A percentile compares a stretch with the other conserved stretches of the same genome.
These are phyloP conservation scores for Oreochromis aureus DNA, from an alignment of 2,113 vertebrate genomes.

Conservation along the genomic window DNA sequence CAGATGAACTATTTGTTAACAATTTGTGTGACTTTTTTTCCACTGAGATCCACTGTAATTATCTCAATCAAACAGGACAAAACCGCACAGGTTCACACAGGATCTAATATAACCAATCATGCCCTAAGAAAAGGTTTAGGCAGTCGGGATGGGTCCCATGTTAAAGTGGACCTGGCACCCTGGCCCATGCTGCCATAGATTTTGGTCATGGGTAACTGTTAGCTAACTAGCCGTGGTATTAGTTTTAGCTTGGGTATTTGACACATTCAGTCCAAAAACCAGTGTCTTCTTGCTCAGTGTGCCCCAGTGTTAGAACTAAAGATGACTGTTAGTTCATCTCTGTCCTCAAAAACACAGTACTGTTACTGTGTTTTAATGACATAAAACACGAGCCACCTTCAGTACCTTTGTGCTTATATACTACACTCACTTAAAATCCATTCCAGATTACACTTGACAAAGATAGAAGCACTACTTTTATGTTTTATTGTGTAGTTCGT, in stretches of 20 bases:
- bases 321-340: background rate
- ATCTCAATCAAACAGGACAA: background rate
- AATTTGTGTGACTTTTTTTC: accelerated
- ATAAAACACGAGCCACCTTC: background rate
- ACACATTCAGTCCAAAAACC: background rate
- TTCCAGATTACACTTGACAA: background rate
- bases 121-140: background rate
- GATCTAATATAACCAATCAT: background rate
- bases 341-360: background rate
- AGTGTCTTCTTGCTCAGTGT: background rate
- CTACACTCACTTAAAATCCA: background rate
- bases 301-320: accelerated
- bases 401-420: background rate
- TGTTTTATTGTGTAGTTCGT: background rate
- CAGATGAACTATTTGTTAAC: background rate
- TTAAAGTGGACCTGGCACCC: accelerated
- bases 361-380: background rate
- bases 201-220: background rate
- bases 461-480: background rate
- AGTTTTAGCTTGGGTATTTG: background rate
- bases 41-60: background rate
- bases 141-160: background rate
- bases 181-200: background rate
- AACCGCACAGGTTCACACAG: background rate
- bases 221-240: background rate